Conservation (phyloP, 2,113 vertebrate species). For the Gambusia holbrooki region DNA sequence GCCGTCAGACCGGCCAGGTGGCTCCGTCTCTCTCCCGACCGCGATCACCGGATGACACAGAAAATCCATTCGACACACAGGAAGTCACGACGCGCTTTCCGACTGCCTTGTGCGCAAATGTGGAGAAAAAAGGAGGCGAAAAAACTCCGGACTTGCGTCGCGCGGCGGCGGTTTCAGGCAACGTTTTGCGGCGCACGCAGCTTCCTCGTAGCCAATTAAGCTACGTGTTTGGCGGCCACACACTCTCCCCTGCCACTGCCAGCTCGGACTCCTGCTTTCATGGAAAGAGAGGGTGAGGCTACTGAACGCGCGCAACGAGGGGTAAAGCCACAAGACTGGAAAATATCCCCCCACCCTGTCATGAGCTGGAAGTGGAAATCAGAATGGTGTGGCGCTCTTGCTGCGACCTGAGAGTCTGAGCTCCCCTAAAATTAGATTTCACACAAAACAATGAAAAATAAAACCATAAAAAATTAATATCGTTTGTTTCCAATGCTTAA, state of each 20-base stretch:
- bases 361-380: conserved; percentile 14
- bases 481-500: background rate
- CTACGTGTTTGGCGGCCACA: conserved; percentile 74
- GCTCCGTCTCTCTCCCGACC: background rate
- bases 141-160: conserved; percentile 20
- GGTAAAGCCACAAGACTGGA: conserved; percentile 27
- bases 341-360: conserved; percentile 1
- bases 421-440: background rate
- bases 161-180: background rate
- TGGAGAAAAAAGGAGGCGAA: background rate
- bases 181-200: conserved; percentile 55
- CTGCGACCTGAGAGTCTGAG: background rate
- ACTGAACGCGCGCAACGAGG: background rate
- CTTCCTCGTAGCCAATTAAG: conserved; percentile 15
- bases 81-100: conserved; percentile 54
- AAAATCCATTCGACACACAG: conserved; percentile 24
- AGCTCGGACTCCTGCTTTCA: conserved; percentile 34
- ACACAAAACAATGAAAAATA: background rate
- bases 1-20: conserved; percentile 30
- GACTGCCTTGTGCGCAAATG: conserved; percentile 1
- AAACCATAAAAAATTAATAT: background rate
- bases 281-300: conserved; percentile 3
- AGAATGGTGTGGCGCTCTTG: background rate
- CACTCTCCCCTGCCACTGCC: conserved; percentile 32
- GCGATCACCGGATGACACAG: conserved; percentile 14